Evolutionary conservation across 2,797 vertebrate species (phyloP).

Genomic region (Chrosomus eos): DNA sequence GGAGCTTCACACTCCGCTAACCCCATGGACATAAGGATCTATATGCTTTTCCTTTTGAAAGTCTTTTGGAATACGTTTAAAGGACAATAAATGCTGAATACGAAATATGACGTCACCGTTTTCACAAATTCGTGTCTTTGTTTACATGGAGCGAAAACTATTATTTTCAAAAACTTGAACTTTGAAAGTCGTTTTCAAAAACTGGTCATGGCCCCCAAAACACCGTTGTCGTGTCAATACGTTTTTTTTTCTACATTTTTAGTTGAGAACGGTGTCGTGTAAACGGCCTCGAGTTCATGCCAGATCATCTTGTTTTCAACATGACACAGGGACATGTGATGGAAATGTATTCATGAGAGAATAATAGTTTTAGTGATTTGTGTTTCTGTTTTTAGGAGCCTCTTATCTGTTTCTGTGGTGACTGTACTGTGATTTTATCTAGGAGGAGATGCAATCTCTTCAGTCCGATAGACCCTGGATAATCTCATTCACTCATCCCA

Average conservation of each 20-base stretch:
- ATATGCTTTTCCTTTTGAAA: background rate
- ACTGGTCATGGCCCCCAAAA: background rate
- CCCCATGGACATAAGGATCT: background rate
- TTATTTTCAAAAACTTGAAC: background rate
- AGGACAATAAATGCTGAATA: background rate
- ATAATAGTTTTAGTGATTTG: constrained; percentile 59
- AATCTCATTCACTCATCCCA: constrained; percentile 53
- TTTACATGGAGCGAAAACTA: background rate
- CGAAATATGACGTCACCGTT: background rate
- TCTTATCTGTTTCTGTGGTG: constrained; percentile 50
- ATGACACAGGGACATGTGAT: constrained; percentile 2
- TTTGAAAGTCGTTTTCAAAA: background rate
- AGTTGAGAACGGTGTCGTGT: background rate
- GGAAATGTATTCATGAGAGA: constrained; percentile 43
- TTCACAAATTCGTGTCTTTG: background rate
- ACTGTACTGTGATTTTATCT: constrained; percentile 56
- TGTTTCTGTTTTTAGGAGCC: constrained; percentile 53
- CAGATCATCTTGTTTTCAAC: background rate
- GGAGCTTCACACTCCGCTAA: background rate
- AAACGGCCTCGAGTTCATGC: background rate
- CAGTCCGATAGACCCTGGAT: constrained; percentile 50
- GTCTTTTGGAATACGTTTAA: background rate
- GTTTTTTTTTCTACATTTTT: background rate
- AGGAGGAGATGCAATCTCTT: constrained; percentile 53
- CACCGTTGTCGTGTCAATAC: background rate